Evolutionary conservation across 2,797 vertebrate genomes (phyloP).

Genomic region (Mareca penelope): DNA sequence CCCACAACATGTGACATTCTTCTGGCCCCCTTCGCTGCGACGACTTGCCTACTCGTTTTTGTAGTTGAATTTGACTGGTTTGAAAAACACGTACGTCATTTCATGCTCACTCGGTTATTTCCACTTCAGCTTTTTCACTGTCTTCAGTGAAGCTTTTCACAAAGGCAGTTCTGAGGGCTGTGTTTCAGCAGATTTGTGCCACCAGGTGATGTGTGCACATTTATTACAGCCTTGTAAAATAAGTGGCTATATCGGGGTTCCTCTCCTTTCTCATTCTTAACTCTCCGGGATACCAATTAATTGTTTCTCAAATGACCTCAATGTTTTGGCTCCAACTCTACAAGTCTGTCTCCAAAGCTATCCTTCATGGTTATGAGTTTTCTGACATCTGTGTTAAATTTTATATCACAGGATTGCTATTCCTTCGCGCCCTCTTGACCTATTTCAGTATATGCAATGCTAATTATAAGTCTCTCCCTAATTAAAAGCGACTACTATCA

Average conservation of each 20-base stretch:
- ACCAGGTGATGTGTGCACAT: background rate
- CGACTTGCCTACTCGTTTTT: background rate
- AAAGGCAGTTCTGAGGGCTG: background rate
- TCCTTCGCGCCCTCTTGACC: slow-evolving; percentile 54
- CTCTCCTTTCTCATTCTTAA: slow-evolving; percentile 12
- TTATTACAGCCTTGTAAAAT: background rate
- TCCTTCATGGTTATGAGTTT: slow-evolving; percentile 62
- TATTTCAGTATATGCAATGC: background rate
- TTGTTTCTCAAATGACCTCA: slow-evolving; percentile 60
- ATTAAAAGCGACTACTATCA: slow-evolving; percentile 18
- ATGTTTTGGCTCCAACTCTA: slow-evolving; percentile 58
- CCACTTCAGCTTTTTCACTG: background rate
- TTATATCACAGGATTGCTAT: slow-evolving; percentile 40
- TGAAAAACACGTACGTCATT: background rate
- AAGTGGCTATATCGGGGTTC: background rate
- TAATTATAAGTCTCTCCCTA: slow-evolving; percentile 25
- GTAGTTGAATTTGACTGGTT: background rate
- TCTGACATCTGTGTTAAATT: slow-evolving; percentile 74
- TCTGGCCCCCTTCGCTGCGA: background rate
- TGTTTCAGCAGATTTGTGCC: background rate
- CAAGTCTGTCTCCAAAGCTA: slow-evolving; percentile 52
- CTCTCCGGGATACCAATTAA: slow-evolving; percentile 59
- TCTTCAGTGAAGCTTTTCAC: background rate
- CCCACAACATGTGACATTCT: background rate
- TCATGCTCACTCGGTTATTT: background rate